These are phyloP conservation scores for Drosophila parthenogenetica DNA, from an alignment of 2,888 invertebrate genomes.

Conservation along the genomic window DNA sequence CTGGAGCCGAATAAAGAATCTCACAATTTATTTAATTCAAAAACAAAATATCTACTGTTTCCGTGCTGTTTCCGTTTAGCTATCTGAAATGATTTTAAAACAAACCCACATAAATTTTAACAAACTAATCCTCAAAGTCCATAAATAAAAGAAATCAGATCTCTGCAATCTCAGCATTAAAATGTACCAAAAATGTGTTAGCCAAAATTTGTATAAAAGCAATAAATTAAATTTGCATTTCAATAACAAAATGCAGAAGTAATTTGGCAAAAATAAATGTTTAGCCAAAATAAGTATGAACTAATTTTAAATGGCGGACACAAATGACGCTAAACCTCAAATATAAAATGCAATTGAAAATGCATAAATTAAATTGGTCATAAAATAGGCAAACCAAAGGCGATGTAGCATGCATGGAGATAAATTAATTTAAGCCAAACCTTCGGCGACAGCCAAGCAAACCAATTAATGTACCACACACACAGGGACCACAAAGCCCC, in stretches of 20 bases:
- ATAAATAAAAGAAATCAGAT: conserved; percentile 28
- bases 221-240: conserved; percentile 40
- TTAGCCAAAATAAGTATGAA: conserved; percentile 41
- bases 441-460: conserved; percentile 55
- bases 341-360: conserved; percentile 55
- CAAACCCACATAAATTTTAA: conserved; percentile 19
- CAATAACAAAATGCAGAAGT: conserved; percentile 25
- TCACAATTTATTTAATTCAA: too few species aligned
- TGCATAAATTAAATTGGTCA: conserved; percentile 57
- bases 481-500: conserved; percentile 15
- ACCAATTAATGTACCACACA: conserved; percentile 48
- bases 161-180: conserved; percentile 29
- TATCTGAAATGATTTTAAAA: not conserved
- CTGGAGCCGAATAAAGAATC: too few species aligned
- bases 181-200: conserved; percentile 12
- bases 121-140: conserved; percentile 29
- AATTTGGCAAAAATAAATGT: conserved; percentile 57
- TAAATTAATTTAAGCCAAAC: conserved; percentile 56
- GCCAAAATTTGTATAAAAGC: conserved; percentile 22
- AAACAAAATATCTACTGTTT: too few species aligned
- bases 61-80: too few species aligned
- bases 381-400: conserved; percentile 36
- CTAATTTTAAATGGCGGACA: conserved; percentile 52
- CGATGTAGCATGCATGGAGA: conserved; percentile 18
- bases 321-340: conserved; percentile 38